phyloP scores from a whole-genome alignment of 2,888 invertebrate genomes.

The Drosophila pseudotalamancana region DNA sequence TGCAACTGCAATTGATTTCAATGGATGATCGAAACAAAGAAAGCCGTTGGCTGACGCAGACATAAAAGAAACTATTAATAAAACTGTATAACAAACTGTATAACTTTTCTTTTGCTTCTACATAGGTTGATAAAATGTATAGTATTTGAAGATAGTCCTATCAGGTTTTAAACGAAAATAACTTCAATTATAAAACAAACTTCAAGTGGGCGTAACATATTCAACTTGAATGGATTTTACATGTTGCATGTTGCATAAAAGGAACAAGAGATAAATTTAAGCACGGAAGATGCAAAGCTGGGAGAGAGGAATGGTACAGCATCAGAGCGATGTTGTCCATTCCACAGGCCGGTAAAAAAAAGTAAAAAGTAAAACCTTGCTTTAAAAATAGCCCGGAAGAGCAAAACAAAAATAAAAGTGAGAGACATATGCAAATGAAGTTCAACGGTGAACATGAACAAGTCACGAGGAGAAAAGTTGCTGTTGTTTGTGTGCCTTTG shows the following conservation, averaged over 20 bases:
- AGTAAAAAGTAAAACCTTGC: neutral
- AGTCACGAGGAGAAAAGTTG: slow-evolving; percentile 3
- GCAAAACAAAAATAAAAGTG: neutral
- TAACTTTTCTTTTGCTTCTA: too few relatives aligned
- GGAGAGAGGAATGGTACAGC: slow-evolving; percentile 27
- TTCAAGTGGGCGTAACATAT: slow-evolving; percentile 19
- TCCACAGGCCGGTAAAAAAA: neutral
- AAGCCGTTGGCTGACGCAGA: neutral
- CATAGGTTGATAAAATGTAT: too few relatives aligned
- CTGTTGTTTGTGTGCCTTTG: slow-evolving; percentile 7
- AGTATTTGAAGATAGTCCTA: too few relatives aligned
- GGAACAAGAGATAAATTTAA: slow-evolving; percentile 10
- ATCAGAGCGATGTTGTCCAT: slow-evolving; percentile 13
- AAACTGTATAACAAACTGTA: neutral
- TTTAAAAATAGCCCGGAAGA: neutral
- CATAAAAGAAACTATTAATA: neutral
- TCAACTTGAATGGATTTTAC: slow-evolving; percentile 26
- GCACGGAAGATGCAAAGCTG: neutral
- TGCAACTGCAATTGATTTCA: slow-evolving; percentile 76
- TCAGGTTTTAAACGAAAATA: too few relatives aligned
- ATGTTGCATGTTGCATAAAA: slow-evolving; percentile 30
- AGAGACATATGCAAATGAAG: slow-evolving; percentile 45
- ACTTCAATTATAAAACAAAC: neutral
- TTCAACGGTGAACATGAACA: slow-evolving; percentile 23
- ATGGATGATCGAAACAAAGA: slow-evolving; percentile 38